A percentile compares a stretch with the other conserved stretches of the same genome.
Evolutionary conservation across 1,140 invertebrate genomes (phyloP).

Genomic region (Aricia agestis): DNA sequence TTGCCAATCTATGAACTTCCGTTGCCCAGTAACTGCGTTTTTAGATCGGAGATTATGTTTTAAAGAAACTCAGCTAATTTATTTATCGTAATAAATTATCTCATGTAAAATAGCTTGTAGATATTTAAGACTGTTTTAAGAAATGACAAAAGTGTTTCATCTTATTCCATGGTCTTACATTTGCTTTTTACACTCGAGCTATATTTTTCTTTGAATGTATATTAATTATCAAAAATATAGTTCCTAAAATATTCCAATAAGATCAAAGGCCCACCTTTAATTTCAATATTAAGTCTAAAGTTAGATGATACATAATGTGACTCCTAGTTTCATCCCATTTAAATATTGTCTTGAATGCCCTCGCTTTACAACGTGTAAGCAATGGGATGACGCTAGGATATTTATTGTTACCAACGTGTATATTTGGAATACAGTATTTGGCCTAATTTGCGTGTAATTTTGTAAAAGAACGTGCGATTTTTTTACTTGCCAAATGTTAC

Average conservation of each 20-base stretch:
- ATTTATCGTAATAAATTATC: constrained; percentile 16
- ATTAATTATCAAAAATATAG: constrained; percentile 8
- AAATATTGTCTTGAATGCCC: not conserved
- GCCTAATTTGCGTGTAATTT: not conserved
- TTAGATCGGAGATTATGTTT: constrained; percentile 20
- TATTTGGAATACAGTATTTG: not conserved
- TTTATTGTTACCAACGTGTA: not conserved
- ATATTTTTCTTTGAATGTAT: constrained; percentile 14
- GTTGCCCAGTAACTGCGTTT: constrained; percentile 26
- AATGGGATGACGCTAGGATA: not conserved
- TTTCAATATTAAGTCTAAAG: constrained; percentile 7
- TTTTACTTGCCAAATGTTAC: not conserved
- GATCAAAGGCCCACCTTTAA: constrained; percentile 10
- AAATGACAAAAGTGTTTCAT: constrained; percentile 6
- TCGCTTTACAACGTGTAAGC: not conserved
- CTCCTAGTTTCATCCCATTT: not conserved
- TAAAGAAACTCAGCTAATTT: constrained; percentile 10
- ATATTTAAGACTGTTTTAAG: constrained; percentile 13
- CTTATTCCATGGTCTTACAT: constrained; percentile 5
- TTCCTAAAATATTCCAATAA: constrained; percentile 9
- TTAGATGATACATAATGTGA: not conserved
- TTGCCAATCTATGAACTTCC: constrained; percentile 29
- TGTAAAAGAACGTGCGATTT: not conserved
- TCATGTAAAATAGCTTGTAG: constrained; percentile 9
- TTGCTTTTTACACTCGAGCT: not conserved